Conservation (phyloP, 2,113 vertebrate species). For the Rynchops niger region DNA sequence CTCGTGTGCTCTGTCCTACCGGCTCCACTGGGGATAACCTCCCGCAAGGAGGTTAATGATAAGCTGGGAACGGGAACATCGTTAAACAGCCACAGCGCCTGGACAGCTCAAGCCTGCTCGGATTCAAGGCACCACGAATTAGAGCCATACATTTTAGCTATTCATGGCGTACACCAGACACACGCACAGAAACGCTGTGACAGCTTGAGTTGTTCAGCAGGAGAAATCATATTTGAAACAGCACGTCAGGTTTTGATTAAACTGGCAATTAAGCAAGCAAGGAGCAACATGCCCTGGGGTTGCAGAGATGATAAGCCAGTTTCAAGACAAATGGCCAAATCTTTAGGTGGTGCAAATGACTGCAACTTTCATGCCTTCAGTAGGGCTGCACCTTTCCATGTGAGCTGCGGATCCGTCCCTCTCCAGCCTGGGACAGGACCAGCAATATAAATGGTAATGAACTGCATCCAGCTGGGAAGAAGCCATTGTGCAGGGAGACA, state of each 20-base stretch:
- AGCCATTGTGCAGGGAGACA: background rate
- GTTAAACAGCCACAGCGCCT: background rate
- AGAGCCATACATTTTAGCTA: background rate
- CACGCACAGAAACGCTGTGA: background rate
- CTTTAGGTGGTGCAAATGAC: background rate
- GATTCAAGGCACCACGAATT: background rate
- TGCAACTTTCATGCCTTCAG: background rate
- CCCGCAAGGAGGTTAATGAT: background rate
- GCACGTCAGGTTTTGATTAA: constrained; percentile 8
- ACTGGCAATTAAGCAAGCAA: constrained; percentile 18
- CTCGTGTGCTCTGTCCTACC: background rate
- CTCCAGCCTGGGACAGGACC: background rate
- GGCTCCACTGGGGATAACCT: background rate
- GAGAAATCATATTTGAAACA: background rate
- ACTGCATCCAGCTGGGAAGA: background rate
- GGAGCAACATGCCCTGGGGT: background rate
- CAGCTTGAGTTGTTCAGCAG: background rate
- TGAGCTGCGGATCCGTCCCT: background rate
- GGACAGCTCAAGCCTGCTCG: background rate
- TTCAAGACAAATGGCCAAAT: background rate
- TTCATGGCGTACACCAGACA: background rate
- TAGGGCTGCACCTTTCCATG: background rate
- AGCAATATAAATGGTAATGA: background rate
- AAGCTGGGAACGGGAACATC: background rate
- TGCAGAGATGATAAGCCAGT: background rate